Percentiles rank a stretch among this genome's conserved stretches.
Evolutionary conservation across 2,113 vertebrate species (phyloP).

Genomic region (Calyptomena viridis): DNA sequence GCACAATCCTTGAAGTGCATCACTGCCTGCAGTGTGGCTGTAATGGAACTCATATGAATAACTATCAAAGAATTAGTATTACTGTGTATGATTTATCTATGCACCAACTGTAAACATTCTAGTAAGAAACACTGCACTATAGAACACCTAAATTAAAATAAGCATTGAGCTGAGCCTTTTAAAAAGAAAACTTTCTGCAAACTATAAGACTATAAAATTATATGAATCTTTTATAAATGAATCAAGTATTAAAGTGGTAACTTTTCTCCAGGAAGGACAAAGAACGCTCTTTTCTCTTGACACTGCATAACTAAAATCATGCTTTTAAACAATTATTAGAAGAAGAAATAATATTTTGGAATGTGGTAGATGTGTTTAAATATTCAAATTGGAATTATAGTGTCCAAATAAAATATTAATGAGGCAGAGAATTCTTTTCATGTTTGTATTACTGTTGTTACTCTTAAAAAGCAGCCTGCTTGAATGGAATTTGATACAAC

Average conservation of each 20-base stretch:
- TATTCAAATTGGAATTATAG: not conserved
- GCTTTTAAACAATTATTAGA: not conserved
- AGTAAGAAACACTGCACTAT: not conserved
- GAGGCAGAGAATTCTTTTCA: not conserved
- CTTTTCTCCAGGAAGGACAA: not conserved
- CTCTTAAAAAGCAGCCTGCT: not conserved
- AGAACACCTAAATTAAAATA: not conserved
- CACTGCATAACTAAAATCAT: not conserved
- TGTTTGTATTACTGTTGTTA: not conserved
- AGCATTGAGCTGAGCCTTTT: not conserved
- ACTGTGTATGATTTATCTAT: slow-evolving; percentile 46
- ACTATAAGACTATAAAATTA: not conserved
- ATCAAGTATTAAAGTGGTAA: not conserved
- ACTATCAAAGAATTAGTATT: slow-evolving; percentile 54
- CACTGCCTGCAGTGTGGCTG: slow-evolving; percentile 34
- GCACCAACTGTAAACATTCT: slow-evolving; percentile 23
- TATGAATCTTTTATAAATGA: not conserved
- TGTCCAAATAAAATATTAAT: not conserved
- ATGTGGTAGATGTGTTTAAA: not conserved
- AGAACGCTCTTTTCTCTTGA: not conserved
- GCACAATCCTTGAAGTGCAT: slow-evolving; percentile 66
- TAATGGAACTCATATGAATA: slow-evolving; percentile 56
- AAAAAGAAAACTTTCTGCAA: not conserved
- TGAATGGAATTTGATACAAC: not conserved
- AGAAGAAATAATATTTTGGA: not conserved